Evolutionary conservation across 2,113 vertebrate genomes (phyloP).

Genomic region (Leucoraja erinaceus): DNA sequence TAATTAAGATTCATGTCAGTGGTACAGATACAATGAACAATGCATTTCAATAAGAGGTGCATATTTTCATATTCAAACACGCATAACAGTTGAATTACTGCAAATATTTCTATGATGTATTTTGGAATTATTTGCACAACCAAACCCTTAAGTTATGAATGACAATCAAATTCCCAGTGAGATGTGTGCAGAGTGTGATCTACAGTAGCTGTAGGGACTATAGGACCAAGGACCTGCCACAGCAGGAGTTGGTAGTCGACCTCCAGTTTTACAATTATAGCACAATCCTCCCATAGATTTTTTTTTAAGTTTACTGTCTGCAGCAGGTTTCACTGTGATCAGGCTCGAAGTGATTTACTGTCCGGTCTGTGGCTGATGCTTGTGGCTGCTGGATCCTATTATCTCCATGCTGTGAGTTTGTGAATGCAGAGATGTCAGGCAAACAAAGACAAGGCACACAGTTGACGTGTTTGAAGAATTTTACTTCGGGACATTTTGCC

Average conservation of each 20-base stretch:
- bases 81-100: neutral
- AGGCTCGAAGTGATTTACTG: constrained; percentile 33
- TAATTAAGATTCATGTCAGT: neutral
- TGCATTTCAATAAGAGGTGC: neutral
- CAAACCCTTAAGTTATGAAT: neutral
- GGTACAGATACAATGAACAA: neutral
- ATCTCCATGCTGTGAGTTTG: constrained; percentile 37
- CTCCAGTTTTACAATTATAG: neutral
- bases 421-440: constrained; percentile 30
- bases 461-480: constrained; percentile 34
- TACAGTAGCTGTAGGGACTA: neutral
- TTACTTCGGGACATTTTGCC: constrained; percentile 36
- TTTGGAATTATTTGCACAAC: neutral
- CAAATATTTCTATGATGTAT: neutral
- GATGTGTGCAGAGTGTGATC: neutral
- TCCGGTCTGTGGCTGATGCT: constrained; percentile 19
- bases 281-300: constrained; percentile 9
- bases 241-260: neutral
- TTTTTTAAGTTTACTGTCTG: neutral
- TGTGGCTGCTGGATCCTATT: constrained; percentile 38
- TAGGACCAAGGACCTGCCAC: neutral
- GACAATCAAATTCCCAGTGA: neutral
- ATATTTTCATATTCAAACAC: neutral
- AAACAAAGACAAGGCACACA: constrained; percentile 33
- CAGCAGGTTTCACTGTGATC: constrained; percentile 33